Evolutionary conservation across 2,113 vertebrate genomes (phyloP).

Genomic region (Meriones unguiculatus): DNA sequence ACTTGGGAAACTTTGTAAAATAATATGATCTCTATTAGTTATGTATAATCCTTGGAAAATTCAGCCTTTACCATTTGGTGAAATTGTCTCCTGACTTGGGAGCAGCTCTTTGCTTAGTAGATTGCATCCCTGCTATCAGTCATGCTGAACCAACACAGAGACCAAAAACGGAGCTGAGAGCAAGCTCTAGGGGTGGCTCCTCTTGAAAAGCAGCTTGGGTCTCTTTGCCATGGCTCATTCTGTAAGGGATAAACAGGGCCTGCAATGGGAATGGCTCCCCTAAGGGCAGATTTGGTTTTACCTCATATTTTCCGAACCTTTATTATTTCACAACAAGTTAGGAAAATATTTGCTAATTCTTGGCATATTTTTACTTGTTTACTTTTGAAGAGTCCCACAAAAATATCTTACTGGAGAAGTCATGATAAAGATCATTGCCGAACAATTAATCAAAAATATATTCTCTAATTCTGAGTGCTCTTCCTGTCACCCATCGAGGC

Average conservation of each 20-base stretch:
- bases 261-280: background rate
- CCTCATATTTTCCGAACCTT: conserved; percentile 24
- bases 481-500: background rate
- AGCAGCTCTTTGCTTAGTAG: background rate
- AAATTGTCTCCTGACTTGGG: background rate
- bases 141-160: background rate
- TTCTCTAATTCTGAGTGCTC: conserved; percentile 40
- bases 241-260: background rate
- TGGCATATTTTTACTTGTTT: conserved; percentile 60
- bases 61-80: background rate
- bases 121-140: background rate
- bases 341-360: conserved; percentile 49
- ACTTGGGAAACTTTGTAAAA: background rate
- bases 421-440: conserved; percentile 38
- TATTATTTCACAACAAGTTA: conserved; percentile 37
- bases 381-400: conserved; percentile 37
- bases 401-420: conserved; percentile 54
- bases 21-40: background rate
- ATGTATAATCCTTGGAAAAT: background rate
- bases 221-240: conserved; percentile 24
- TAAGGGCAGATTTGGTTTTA: conserved; percentile 27
- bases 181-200: background rate
- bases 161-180: background rate
- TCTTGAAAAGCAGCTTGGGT: background rate
- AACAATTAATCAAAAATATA: conserved; percentile 48